Percentiles rank a stretch among this genome's conserved stretches.
Evolutionary conservation across 2,888 invertebrate species (phyloP).

Genomic region (Troides helena): DNA sequence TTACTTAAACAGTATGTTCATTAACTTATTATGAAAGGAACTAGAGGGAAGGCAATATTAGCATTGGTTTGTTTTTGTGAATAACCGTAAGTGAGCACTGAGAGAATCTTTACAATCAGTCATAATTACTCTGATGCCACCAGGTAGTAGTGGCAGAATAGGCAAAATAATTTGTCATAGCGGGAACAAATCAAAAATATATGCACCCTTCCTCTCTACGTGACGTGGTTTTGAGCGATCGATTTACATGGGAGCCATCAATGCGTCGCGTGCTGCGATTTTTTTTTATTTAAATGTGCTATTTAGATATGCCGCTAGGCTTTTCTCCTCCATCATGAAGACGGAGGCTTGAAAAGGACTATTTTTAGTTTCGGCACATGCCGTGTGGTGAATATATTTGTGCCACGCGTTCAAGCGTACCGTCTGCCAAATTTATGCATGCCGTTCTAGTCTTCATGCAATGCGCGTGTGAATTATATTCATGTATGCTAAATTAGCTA

Average conservation of each 20-base stretch:
- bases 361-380: conserved; percentile 50
- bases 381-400: conserved; percentile 43
- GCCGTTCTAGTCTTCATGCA: conserved; percentile 27
- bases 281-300: conserved; percentile 79
- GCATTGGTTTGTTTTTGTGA: not conserved
- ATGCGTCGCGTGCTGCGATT: conserved; percentile 74
- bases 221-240: conserved; percentile 66
- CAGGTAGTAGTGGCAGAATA: conserved; percentile 41
- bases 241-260: conserved; percentile 70
- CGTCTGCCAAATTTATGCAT: conserved; percentile 31
- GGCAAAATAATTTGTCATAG: conserved; percentile 64
- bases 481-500: conserved; percentile 28
- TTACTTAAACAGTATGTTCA: too few species aligned
- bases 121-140: conserved; percentile 20
- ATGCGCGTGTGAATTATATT: conserved; percentile 27
- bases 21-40: too few species aligned
- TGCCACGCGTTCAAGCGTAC: conserved; percentile 20
- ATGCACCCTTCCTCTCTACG: conserved; percentile 77
- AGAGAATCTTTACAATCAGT: conserved; percentile 23
- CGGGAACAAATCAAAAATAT: conserved; percentile 79
- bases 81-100: not conserved
- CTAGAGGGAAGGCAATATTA: not conserved
- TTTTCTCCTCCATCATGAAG: conserved; percentile 55
- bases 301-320: conserved; percentile 72
- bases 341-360: conserved; percentile 49